Conservation (phyloP, 2,888 invertebrate genomes). For the Flexamia atlantica region DNA sequence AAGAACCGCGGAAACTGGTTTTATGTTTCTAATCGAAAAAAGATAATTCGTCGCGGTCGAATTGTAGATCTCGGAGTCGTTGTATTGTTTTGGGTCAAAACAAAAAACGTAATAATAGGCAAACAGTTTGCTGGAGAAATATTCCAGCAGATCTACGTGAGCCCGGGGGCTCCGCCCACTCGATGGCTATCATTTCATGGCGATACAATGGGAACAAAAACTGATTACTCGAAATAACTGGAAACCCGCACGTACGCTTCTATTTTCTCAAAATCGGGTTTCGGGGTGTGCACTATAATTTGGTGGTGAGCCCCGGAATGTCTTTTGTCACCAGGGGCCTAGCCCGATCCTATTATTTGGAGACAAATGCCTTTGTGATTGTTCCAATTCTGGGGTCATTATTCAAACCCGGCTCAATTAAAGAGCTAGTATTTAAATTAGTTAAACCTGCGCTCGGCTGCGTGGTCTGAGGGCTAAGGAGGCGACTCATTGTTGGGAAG, state of each 20-base stretch:
- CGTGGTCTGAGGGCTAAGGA: not conserved
- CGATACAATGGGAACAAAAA: slow-evolving; percentile 61
- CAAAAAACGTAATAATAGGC: slow-evolving; percentile 58
- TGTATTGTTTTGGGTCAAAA: slow-evolving; percentile 57
- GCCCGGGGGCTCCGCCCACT: slow-evolving; percentile 38
- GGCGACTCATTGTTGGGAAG: not conserved
- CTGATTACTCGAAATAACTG: slow-evolving; percentile 58
- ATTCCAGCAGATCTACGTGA: slow-evolving; percentile 51
- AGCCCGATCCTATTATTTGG: slow-evolving; percentile 47
- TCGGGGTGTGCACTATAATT: slow-evolving; percentile 53
- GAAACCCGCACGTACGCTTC: slow-evolving; percentile 59
- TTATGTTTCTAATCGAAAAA: slow-evolving; percentile 58
- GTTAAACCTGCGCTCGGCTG: slow-evolving; percentile 28
- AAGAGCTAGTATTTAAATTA: slow-evolving; percentile 44
- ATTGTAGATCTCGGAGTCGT: slow-evolving; percentile 54
- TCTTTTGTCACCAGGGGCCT: slow-evolving; percentile 54
- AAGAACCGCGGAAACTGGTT: slow-evolving; percentile 59
- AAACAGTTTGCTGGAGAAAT: slow-evolving; percentile 55
- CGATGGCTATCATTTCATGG: slow-evolving; percentile 62
- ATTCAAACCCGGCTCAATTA: slow-evolving; percentile 51
- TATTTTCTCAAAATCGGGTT: slow-evolving; percentile 60
- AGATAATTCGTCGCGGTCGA: slow-evolving; percentile 52
- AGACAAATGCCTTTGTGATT: slow-evolving; percentile 56
- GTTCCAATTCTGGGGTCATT: slow-evolving; percentile 42
- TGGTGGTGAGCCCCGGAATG: slow-evolving; percentile 50